phyloP scores from a whole-genome alignment of 2,113 vertebrate species.

The Agapornis roseicollis region DNA sequence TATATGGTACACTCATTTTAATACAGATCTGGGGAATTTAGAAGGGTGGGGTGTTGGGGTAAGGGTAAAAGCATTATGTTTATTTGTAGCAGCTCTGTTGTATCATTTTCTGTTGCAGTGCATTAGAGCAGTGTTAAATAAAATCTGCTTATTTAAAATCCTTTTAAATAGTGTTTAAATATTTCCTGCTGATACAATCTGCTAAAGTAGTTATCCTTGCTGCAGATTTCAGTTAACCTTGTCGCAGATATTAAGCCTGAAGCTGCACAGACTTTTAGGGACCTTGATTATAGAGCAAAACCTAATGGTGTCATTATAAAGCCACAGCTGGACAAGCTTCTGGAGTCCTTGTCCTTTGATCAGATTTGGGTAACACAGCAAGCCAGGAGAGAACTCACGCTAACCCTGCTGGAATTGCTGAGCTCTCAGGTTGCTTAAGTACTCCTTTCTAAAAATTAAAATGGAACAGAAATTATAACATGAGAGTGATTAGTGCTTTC shows the following conservation, averaged over 20 bases:
- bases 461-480: background rate
- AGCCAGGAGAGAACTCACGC: constrained; percentile 38
- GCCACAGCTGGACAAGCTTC: constrained; percentile 77
- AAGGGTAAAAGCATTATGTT: constrained; percentile 68
- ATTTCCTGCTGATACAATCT: constrained; percentile 79
- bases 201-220: constrained; percentile 81
- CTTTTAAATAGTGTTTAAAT: constrained; percentile 84
- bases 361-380: constrained; percentile 70
- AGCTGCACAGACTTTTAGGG: constrained; percentile 75
- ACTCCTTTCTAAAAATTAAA: constrained; percentile 57
- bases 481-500: background rate
- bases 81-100: constrained; percentile 74
- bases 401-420: constrained; percentile 44
- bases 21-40: constrained; percentile 59
- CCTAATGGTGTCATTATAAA: constrained; percentile 76
- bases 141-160: constrained; percentile 85
- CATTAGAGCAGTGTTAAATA: constrained; percentile 78
- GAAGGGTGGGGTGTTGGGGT: background rate
- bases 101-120: constrained; percentile 73
- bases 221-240: constrained; percentile 82
- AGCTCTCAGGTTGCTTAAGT: constrained; percentile 37
- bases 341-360: constrained; percentile 75
- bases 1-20: constrained; percentile 57
- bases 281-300: constrained; percentile 73
- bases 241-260: constrained; percentile 76